Percentiles rank a stretch among this genome's conserved stretches.
Conservation (phyloP, 2,113 vertebrate genomes). For the Corythornis cristatus region DNA sequence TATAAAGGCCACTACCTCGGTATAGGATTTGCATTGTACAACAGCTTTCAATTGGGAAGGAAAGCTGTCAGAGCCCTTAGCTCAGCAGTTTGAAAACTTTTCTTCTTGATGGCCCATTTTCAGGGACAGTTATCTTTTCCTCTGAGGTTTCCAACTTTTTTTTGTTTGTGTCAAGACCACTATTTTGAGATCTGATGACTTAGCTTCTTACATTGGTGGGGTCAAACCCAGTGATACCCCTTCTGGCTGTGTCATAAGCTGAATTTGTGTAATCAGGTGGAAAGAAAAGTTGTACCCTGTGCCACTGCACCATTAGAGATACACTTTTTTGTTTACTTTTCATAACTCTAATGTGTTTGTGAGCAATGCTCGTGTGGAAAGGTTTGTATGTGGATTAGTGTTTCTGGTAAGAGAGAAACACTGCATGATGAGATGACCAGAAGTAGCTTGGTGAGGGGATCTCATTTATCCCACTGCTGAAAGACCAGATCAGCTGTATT, state of each 20-base stretch:
- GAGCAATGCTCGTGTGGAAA: not conserved
- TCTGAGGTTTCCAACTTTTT: not conserved
- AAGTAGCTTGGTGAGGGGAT: not conserved
- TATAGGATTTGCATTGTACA: not conserved
- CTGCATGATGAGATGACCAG: not conserved
- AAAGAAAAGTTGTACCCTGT: not conserved
- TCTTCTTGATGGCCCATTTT: not conserved
- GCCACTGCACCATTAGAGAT: not conserved
- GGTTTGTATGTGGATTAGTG: not conserved
- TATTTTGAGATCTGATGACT: constrained; percentile 25
- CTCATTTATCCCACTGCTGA: not conserved
- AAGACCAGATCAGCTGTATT: not conserved
- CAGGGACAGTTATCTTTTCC: not conserved
- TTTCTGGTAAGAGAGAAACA: not conserved
- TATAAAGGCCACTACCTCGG: not conserved
- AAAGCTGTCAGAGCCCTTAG: not conserved
- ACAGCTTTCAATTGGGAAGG: not conserved
- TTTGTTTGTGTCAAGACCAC: constrained; percentile 18
- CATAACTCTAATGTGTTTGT: rapidly evolving
- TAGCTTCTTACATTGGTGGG: not conserved
- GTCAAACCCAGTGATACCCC: not conserved
- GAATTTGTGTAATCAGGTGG: not conserved
- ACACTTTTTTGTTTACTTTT: rapidly evolving
- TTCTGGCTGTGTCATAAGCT: not conserved
- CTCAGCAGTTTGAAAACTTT: constrained; percentile 38